Evolutionary conservation across 1,140 invertebrate species (phyloP).

Genomic region (roundworm (Caenorhabditis elegans)): WBcel235 BX284605.5:10314501-10315000

Average conservation of each 20-base stretch:
- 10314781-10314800: constrained; percentile 5
- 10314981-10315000: not conserved
- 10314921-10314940: constrained; percentile 88
- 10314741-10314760: not conserved
- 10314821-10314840: not conserved
- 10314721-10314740: not conserved
- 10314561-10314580: too few relatives aligned
- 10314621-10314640: too few relatives aligned
- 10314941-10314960: constrained; percentile 72
- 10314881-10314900: constrained; percentile 82
- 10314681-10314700: not conserved
- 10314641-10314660: too few relatives aligned
- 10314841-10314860: not conserved
- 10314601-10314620: too few relatives aligned
- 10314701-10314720: not conserved
- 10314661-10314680: not conserved
- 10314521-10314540: too few relatives aligned
- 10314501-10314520: too few relatives aligned
- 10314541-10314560: too few relatives aligned
- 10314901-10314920: constrained; percentile 74
- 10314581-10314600: too few relatives aligned
- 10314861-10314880: constrained; percentile 35
- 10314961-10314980: not conserved
- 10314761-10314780: not conserved
- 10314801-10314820: constrained; percentile 1